Evolutionary conservation across 2,113 vertebrate genomes (phyloP), one percentile per base, ranked within the genome.

Genomic region (Prochilodus magdalenae): DNA sequence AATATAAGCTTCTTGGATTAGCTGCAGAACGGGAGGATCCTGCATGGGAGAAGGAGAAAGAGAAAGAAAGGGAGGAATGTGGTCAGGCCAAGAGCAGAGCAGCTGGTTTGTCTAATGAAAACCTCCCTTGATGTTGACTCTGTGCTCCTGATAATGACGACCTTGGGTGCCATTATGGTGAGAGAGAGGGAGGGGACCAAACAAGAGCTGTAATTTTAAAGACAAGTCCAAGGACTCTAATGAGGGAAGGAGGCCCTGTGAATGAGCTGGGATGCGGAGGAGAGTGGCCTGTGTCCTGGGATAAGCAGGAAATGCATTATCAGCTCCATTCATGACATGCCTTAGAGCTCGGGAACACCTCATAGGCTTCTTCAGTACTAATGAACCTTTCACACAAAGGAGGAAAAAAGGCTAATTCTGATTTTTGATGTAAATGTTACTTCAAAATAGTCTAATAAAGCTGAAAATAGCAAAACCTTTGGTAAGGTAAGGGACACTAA

Each of bases 71-170:
- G 26, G 55, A 51, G 27, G 33, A 67, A 26, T 77, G 33, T 55
- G 76, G 59, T 73, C 47, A 30, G 49, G 3, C 16, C 49, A 20
- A 6, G 36, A 73, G 47, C 24, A 51, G 62, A 88, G 85, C 92
- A 93, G 89, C 91, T 93, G 92, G 89, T 87, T 82, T 78, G 82
- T 81, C 80, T 71, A 49, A 76, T 91, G 89, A 93, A 93, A 83
- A 82, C 85, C 73, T 89, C 84, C 82, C 63, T 75, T 83, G 79
- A 91, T 91, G 90, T 84, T 81, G 89, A 87, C 89, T 87, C 80
- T 85, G 75, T 87, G 84, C 85, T 84, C 89, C 86, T 89, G 81
- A 89, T 93, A 91, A 92, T 93, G 89, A 93, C 67, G 85, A 91
- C 92, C 89, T 85, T 90, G 90, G 86, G 88, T 91, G 79, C 89